Base-by-base conservation (phyloP, 2,888 invertebrate species). In the Boloria euphrosyne region DNA sequence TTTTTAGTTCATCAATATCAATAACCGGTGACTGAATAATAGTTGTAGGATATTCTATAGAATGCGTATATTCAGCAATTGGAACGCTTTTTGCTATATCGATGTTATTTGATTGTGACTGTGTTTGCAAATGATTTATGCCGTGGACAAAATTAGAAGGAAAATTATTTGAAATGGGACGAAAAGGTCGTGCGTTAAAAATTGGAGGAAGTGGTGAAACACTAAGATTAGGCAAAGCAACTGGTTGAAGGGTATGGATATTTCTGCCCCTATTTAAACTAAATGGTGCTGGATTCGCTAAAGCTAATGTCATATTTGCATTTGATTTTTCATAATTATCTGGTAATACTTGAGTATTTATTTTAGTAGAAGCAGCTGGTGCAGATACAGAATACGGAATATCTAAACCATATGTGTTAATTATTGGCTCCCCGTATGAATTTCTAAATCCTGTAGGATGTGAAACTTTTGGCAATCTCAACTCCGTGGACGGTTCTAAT, bases 1-100 rank as follows among this genome's bases (percentile, higher is more conserved):
- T 75, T 69, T 80, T 84, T 18, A 80, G 71, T 16, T 86, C 78
- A 61, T 93, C 91, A 51, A 95, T 85, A 75, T 95, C 95, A 63
- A 95, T 90, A n/a, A 95, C 77, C 17, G 95, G 95, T 16, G 96
- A 94, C 75, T 96, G 94, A 66, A 96, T 93, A 62, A 94, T 93
- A 72, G 95, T 95, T 51, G 95, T 93, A 13, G 96, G 95, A 81
- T 96, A 95, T 73, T 96, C 95, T 51, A 96, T 91, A 1, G 95
- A 95, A 51, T 95, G 94, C 0, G 95, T 89, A 75, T 93, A 96
- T 77, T 95, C 95, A 3, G 94, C 94, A 6, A 96, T 75, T 51
- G 95, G 94, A 61, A 96, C 90, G 77, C 96, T 95, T 75, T 94
- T 94, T 55, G 93, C 83, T 22, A 95, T 86, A 75, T 94, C 92